A percentile compares a stretch with the other conserved stretches of the same genome.
phyloP scores from a whole-genome alignment of 53 echinoderm and acorn worm genomes.

The Arbacia lixula region DNA sequence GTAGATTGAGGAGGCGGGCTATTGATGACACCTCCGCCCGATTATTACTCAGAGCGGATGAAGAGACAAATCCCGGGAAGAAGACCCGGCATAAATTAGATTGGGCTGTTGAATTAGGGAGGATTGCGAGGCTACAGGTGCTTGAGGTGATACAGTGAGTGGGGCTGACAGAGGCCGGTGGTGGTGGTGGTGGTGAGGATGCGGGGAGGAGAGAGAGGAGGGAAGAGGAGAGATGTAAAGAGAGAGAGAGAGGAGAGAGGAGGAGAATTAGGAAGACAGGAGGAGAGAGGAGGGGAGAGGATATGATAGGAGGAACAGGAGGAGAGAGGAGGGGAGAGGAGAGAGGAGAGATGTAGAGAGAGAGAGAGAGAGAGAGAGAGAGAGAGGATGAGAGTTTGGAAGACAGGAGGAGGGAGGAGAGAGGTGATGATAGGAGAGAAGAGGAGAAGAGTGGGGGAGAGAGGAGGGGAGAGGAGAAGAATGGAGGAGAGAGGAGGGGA shows the following conservation, averaged over 20 bases:
- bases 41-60: constrained; percentile 40
- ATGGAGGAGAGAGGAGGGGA: no score
- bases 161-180: not conserved
- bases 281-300: no score
- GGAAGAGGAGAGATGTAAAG: no score
- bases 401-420: not conserved
- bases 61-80: constrained; percentile 33
- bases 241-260: no score
- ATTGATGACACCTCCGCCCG: constrained; percentile 40
- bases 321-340: no score
- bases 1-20: constrained; percentile 6
- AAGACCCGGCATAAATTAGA: constrained; percentile 52
- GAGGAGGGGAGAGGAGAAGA: no score
- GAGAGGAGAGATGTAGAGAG: no score
- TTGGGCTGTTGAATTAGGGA: constrained; percentile 44
- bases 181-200: not conserved
- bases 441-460: no score
- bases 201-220: not conserved
- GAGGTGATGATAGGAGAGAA: no score
- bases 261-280: no score
- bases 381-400: not conserved
- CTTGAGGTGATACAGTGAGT: constrained; percentile 24
- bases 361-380: no score
- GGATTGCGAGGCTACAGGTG: constrained; percentile 21
- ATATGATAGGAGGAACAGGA: no score